A percentile compares a stretch with the other conserved stretches of the same genome.
These are phyloP conservation scores for Teinopalpus imperialis DNA, from an alignment of 2,888 invertebrate genomes.

Conservation along the genomic window DNA sequence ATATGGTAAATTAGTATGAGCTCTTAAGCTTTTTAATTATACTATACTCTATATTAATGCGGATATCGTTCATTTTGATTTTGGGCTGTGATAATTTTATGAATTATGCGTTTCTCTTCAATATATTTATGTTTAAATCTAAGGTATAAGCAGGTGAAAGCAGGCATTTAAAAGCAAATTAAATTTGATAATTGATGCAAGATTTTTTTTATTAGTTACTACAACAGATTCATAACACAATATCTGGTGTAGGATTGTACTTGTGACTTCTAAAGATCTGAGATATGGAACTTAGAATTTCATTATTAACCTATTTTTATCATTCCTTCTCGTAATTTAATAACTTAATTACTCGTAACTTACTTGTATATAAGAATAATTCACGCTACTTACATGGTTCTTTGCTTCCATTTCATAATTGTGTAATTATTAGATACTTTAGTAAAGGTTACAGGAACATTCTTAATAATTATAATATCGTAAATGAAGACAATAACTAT, in stretches of 20 bases:
- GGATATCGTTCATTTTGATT: too few species aligned
- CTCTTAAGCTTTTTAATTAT: not conserved
- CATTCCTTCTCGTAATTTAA: constrained; percentile 9
- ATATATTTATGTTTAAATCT: constrained; percentile 1
- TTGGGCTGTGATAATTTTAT: constrained; percentile 20
- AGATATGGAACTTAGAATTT: too few species aligned
- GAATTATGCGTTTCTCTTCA: too few species aligned
- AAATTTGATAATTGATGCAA: not conserved
- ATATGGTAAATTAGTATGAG: too few species aligned
- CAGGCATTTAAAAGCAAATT: constrained; percentile 11
- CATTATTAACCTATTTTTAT: too few species aligned
- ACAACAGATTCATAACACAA: not conserved
- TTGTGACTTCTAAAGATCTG: constrained; percentile 4
- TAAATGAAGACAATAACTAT: constrained; percentile 64
- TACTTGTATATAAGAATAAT: too few species aligned
- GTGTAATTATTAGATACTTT: not conserved
- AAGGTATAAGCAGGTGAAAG: constrained; percentile 4
- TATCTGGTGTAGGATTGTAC: too few species aligned
- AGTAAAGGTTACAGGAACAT: constrained; percentile 20
- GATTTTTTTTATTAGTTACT: not conserved
- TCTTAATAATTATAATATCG: constrained; percentile 22
- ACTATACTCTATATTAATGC: not conserved
- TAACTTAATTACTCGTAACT: not conserved
- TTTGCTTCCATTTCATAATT: too few species aligned
- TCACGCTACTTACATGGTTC: too few species aligned